Conservation (phyloP, 1,140 invertebrate species). For the Piezodorus guildinii region DNA sequence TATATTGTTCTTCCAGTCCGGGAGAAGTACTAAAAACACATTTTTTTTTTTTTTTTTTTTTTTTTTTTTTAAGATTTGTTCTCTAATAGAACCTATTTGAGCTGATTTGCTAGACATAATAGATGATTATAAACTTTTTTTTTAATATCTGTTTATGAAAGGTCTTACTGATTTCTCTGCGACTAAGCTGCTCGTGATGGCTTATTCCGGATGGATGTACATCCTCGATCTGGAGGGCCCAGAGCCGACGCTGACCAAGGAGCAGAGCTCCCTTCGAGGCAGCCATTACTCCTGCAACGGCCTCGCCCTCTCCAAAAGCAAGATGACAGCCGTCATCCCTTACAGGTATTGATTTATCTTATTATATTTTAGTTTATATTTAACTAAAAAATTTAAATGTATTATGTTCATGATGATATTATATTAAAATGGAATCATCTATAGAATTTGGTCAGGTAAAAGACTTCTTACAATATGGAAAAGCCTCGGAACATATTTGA, state of each 20-base stretch:
- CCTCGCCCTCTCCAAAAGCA: constrained; percentile 12
- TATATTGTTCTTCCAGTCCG: no score
- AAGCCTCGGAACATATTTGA: no score
- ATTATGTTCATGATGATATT: no score
- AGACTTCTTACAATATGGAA: no score
- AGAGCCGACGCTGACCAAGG: neutral
- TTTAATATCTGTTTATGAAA: neutral
- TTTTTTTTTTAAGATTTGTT: no score
- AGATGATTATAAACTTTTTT: neutral
- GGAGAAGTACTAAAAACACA: no score
- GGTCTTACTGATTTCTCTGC: neutral
- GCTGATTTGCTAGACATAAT: no score
- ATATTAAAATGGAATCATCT: no score
- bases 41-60: no score
- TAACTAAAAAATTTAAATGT: no score
- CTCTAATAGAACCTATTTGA: no score
- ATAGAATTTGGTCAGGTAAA: no score
- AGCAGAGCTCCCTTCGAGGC: neutral
- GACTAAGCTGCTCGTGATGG: neutral
- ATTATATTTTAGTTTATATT: neutral
- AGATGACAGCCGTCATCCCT: constrained; percentile 12
- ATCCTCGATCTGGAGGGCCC: neutral
- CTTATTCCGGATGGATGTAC: neutral
- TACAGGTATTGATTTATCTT: constrained; percentile 17
- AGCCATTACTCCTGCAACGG: constrained; percentile 18